Evolutionary conservation across 2,888 invertebrate genomes (phyloP).

Genomic region (Dryococelus australis): DNA sequence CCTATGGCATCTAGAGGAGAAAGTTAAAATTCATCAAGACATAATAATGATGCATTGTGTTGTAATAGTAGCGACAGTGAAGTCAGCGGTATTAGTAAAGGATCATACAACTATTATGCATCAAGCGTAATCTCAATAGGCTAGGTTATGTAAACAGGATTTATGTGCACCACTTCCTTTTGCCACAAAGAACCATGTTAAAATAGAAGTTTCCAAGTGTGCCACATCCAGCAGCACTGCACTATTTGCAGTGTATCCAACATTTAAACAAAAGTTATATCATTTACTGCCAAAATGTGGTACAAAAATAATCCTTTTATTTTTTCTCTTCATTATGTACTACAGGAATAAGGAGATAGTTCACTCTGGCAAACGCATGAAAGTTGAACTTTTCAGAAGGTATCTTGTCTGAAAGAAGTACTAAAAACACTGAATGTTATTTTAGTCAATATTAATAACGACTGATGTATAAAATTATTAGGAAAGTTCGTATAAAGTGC

Average conservation of each 20-base stretch:
- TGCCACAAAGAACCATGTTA: background rate
- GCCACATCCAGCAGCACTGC: background rate
- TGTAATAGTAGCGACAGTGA: background rate
- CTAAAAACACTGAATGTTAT: background rate
- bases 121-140: background rate
- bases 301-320: background rate
- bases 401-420: background rate
- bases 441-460: background rate
- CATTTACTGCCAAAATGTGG: background rate
- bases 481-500: background rate
- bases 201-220: background rate
- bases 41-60: background rate
- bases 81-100: background rate
- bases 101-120: background rate
- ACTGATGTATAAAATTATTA: background rate
- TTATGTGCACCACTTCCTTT: background rate
- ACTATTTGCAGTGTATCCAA: background rate
- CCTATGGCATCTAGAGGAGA: background rate
- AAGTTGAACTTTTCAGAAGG: background rate
- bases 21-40: background rate
- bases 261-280: background rate
- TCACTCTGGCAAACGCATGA: background rate
- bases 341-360: background rate
- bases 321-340: background rate
- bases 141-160: background rate